Percentiles rank a stretch among this genome's conserved stretches.
Conservation (phyloP, 1,140 invertebrate species). For the Pantala flavescens region DNA sequence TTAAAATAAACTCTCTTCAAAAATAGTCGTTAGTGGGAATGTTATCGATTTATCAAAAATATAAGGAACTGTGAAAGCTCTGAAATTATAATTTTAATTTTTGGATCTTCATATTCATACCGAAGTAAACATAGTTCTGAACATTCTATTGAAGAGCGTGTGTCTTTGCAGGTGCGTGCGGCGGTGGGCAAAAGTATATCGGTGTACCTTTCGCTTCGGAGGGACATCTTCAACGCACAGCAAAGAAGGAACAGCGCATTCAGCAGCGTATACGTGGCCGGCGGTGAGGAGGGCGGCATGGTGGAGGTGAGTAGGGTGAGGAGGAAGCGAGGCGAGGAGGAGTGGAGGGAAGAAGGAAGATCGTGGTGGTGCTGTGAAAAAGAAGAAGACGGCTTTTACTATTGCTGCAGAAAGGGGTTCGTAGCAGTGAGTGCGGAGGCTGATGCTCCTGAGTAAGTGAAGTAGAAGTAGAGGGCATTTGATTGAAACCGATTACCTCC, state of each 20-base stretch:
- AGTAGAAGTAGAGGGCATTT: no score
- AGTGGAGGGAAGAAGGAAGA: not conserved
- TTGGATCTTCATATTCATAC: no score
- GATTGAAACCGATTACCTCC: no score
- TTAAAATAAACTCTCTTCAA: no score
- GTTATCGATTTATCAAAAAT: no score
- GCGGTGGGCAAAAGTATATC: slow-evolving; percentile 45
- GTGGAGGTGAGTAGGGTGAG: not conserved
- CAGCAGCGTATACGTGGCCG: slow-evolving; percentile 22
- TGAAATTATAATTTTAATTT: no score
- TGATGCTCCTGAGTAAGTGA: not conserved
- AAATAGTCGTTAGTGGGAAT: no score
- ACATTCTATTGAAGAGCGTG: no score
- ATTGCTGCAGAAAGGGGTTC: not conserved
- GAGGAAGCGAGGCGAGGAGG: not conserved
- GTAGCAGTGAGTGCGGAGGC: not conserved
- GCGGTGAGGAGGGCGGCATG: not conserved
- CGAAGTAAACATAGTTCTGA: no score
- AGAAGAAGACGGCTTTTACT: not conserved
- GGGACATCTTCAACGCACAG: slow-evolving; percentile 21
- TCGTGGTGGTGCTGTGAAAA: not conserved
- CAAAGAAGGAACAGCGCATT: slow-evolving; percentile 27
- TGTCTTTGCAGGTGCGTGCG: slow-evolving; percentile 41
- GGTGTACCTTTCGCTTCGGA: slow-evolving; percentile 42
- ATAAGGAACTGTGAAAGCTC: no score